Conservation (phyloP, 2,888 invertebrate genomes). For the Limnephilus auricula region DNA sequence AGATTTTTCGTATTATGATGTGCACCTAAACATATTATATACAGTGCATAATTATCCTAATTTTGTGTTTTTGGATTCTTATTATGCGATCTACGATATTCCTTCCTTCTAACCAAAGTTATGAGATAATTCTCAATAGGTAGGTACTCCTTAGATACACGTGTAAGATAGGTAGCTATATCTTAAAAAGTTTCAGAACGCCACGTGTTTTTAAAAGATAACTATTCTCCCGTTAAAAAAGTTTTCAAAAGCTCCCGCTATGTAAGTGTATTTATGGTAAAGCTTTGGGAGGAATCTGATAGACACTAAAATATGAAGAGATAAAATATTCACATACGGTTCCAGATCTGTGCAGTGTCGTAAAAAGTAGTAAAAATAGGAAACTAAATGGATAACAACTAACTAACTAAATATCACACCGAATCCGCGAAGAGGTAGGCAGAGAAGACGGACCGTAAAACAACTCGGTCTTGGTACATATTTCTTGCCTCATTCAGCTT, state of each 20-base stretch:
- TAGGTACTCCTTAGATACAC: neutral
- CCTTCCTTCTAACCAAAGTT: too few species aligned
- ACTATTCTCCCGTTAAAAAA: neutral
- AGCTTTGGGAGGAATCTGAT: constrained; percentile 5
- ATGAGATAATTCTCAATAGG: neutral
- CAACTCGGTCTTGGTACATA: neutral
- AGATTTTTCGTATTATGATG: too few species aligned
- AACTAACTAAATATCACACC: neutral
- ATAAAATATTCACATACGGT: neutral
- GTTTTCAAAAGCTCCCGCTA: constrained; percentile 24
- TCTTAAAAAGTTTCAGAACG: neutral
- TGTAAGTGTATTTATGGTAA: neutral
- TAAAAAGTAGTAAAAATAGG: neutral
- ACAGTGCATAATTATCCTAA: too few species aligned
- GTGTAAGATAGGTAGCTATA: neutral
- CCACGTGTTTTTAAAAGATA: neutral
- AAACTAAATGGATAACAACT: neutral
- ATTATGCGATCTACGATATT: too few species aligned
- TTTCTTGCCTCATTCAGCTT: neutral
- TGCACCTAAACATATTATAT: too few species aligned
- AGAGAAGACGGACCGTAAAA: neutral
- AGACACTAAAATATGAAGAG: neutral
- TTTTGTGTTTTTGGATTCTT: too few species aligned
- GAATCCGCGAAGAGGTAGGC: neutral
- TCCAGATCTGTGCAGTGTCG: neutral